Evolutionary conservation across 2,797 vertebrate genomes (phyloP).

Genomic region (Eulemur albifrons): DNA sequence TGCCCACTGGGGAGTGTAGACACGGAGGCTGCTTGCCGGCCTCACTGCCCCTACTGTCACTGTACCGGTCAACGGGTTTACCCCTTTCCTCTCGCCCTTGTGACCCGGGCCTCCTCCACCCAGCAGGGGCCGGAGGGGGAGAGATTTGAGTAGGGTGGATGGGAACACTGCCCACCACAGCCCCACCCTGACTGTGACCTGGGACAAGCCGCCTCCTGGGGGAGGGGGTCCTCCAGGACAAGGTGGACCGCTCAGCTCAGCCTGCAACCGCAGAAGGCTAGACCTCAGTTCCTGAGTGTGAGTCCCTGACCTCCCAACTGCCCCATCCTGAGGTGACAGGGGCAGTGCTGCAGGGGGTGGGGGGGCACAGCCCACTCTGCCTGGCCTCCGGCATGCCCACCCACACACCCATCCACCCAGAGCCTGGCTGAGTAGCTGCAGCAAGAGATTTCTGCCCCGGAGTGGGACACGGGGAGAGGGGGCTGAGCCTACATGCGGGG

Average conservation of each 20-base stretch:
- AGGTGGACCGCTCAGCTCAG: neutral
- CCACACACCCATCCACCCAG: neutral
- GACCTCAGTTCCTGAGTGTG: neutral
- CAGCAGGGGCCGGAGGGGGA: neutral
- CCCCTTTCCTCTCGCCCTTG: neutral
- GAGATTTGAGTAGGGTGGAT: too few species aligned
- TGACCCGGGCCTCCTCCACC: neutral
- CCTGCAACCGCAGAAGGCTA: neutral
- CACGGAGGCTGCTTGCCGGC: too few species aligned
- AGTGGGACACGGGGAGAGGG: neutral
- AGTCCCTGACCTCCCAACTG: neutral
- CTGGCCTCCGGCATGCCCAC: neutral
- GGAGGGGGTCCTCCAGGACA: neutral
- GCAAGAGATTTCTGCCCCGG: neutral
- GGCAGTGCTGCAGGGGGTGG: neutral
- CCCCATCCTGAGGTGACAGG: neutral
- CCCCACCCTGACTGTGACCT: neutral
- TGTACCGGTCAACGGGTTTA: neutral
- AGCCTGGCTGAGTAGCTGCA: neutral
- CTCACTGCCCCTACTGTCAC: neutral
- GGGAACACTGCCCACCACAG: too few species aligned
- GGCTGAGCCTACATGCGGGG: slow-evolving; percentile 66
- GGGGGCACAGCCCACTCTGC: neutral
- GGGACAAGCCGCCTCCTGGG: neutral
- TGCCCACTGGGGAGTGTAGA: neutral